Evolutionary conservation across 2,888 invertebrate species (phyloP), one percentile per base, ranked within the genome.

Genomic region (Agriopis aurantiaria): DNA sequence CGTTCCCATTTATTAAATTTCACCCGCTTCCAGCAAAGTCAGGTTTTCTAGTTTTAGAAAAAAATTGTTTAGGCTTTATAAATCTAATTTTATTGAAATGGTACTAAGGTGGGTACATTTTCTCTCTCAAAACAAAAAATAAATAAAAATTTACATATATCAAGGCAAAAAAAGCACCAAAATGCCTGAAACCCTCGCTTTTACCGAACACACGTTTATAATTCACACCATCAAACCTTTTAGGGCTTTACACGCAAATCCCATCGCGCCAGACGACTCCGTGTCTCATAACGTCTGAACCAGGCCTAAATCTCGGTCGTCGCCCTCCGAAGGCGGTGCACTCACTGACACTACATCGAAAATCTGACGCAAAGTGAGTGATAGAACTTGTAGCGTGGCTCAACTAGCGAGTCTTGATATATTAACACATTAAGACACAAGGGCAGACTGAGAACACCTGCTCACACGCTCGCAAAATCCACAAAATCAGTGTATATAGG

Each of bases 221-320:
- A 67, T 67, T 67, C 67, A 49, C 49, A 55, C 56, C 67, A 62
- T 55, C 56, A 61, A 61, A 41, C 56, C 61, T 62, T 67, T 61
- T 51, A 56, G 10, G 56, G 61, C 56, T 56, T 66, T 56, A 62
- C 67, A 61, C 51, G 51, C 56, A 62, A 61, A 57, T 49, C 61
- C 61, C 55, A 56, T 51, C 70, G 53, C 55, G 41, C 46, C 65
- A 65, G 56, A 49, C 45, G 61, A 55, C 41, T 11, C 33, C 17
- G 40, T 65, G 60, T 53, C 59, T 43, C 60, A 59, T 41, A 17
- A 65, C 43, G 17, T 59, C 63, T 55, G 65, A 62, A 59, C 51
- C 45, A 23, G 23, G 66, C 59, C 49, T 63, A 53, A 66, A 63
- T 58, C 58, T 41, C 61, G 61, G 61, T 52, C 61, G 23, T 10